Evolutionary conservation across 2,797 vertebrate species (phyloP), one percentile per base, ranked within the genome.

Genomic region (Gymnoscopelus braueri): DNA sequence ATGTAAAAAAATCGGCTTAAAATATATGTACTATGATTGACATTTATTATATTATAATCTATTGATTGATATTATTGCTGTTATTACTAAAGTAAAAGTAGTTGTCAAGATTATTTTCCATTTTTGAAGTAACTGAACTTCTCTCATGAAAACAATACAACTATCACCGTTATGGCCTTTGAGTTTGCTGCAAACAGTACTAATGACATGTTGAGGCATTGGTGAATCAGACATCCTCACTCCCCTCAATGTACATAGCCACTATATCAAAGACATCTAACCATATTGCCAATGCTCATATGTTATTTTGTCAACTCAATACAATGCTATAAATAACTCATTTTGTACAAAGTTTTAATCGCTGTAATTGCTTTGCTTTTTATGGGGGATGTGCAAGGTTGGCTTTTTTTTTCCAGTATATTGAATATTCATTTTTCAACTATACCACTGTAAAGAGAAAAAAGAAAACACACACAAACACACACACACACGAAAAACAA

Each of bases 151-250:
- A 84, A 71, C 86, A 84, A 87, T 89, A 92, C 86, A 89, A 91
- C 88, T 86, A 92, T 94, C 93, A 94, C 93, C 91, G 76, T 92
- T 94, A 94, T 93, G 93, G 94, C 93, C 92, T 94, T 94, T 95
- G 90, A 93, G 91, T 94, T 93, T 89, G 86, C 92, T 94, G 90
- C 84, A 87, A 92, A 93, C 88, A 89, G 88, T 93, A 74, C 77
- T 84, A 77, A 87, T 79, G 84, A 89, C 89, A 85, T 89, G 86
- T 88, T 88, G 82, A 93, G 87, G 84, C 84, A 88, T 89, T 90
- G 91, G 91, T 88, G 87, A 90, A 86, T 87, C 86, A 80, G 75
- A 87, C 88, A 77, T 84, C 87, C 77, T 11, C n/a, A 26, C 32
- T 26, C 23, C 82, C 85, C 72, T 87, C 82, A 85, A 53, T 91